A percentile compares a stretch with the other conserved stretches of the same genome.
Conservation (phyloP, 2,797 vertebrate species). For the Pyrocephalus nanus region DNA sequence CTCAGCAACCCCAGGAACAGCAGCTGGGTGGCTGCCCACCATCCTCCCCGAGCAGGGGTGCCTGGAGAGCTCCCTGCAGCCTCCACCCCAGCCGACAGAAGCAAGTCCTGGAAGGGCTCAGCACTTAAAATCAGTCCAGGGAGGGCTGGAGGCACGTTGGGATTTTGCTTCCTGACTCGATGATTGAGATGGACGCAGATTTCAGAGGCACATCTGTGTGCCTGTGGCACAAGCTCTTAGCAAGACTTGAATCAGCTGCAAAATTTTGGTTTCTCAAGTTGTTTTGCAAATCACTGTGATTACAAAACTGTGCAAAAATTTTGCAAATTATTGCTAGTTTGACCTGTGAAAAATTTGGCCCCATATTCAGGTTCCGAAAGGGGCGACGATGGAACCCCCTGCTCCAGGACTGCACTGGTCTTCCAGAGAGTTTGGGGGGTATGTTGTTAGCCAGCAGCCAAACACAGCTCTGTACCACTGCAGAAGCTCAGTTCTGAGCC, state of each 20-base stretch:
- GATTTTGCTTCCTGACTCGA: background rate
- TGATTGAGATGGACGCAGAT: background rate
- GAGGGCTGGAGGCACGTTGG: background rate
- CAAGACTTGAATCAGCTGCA: background rate
- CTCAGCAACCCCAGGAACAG: background rate
- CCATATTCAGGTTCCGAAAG: rapidly evolving
- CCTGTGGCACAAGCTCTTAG: background rate
- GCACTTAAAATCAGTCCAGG: background rate
- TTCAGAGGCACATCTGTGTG: background rate
- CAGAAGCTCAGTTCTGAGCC: background rate
- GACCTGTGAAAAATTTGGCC: background rate
- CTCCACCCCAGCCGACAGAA: rapidly evolving
- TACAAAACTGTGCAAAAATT: background rate
- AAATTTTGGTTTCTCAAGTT: background rate
- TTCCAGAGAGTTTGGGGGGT: background rate
- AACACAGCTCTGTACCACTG: background rate
- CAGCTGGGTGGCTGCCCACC: background rate
- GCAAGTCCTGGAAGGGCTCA: background rate
- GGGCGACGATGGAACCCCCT: rapidly evolving
- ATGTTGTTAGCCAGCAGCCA: background rate
- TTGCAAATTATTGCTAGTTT: background rate
- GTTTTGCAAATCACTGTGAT: background rate
- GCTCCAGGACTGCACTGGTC: background rate
- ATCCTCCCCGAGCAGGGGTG: background rate
- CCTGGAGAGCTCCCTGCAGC: background rate